Base-by-base conservation (phyloP, 2,797 vertebrate species). In the Tauraco hartlaubi region DNA sequence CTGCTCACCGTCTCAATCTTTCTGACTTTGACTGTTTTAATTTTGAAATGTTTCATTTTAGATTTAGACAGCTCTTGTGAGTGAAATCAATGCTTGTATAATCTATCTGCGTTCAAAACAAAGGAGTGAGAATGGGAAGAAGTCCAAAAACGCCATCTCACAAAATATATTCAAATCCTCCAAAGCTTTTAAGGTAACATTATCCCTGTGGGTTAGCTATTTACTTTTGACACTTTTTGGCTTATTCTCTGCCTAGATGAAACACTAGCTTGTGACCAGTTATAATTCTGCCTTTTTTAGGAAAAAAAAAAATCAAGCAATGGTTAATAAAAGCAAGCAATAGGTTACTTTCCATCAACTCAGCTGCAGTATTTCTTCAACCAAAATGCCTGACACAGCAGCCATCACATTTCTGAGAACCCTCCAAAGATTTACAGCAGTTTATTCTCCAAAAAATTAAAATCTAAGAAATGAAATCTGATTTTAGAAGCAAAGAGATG, bases 371-470 rank as follows among this genome's bases (percentile, higher is more conserved):
- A 71, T 91, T 90, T 90, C 82, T 92, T 91, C 67, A 81, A 62
- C 43, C n/a, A 81, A 94, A 97, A 94, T 55, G n/a, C 73, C 91
- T 94, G 89, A 96, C 71, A 59, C 85, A 96, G 87, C 89, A 96
- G 54, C 71, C 77, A 58, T 90, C 89, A 79, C 25, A 79, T 94
- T 94, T 90, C 85, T 71, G 74, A 94, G 79, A 82, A 88, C 16
- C 12, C 85, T 92, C 59, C 55, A 63, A 90, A 94, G 93, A 94
- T 90, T 93, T 88, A 77, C 85, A 86, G 82, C 58, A 90, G 73
- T 86, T 94, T 88, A 54, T 76, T 88, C 82, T 87, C 39, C 8
- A 81, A 93, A 94, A 92, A 96, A 92, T 58, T 85, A 88, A 88
- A 94, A 88, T 68, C 29, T 48, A 72, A 66, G 68, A 91, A 92